These are phyloP conservation scores for Pardalotus punctatus DNA, from an alignment of 2,113 vertebrate genomes.

Conservation along the genomic window DNA sequence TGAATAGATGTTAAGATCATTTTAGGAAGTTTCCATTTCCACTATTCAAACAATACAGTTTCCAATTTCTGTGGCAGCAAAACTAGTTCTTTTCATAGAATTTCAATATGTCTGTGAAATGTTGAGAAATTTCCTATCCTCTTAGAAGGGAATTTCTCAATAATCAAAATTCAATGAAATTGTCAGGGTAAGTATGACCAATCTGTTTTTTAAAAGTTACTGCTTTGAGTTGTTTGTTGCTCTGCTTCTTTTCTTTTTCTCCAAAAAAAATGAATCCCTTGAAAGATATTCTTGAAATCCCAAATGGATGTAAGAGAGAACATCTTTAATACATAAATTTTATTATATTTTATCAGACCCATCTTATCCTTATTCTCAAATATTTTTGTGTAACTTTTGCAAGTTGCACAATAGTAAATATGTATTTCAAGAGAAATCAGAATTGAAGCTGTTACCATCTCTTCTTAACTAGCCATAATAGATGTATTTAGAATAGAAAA, in stretches of 20 bases:
- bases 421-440: neutral
- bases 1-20: constrained; percentile 50
- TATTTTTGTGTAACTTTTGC: neutral
- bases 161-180: neutral
- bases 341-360: neutral
- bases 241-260: neutral
- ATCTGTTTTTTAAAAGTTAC: neutral
- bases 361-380: neutral
- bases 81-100: neutral
- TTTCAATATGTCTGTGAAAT: neutral
- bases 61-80: constrained; percentile 54
- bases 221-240: neutral
- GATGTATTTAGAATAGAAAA: neutral
- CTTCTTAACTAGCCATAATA: neutral
- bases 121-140: neutral
- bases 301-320: neutral
- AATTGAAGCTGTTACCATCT: neutral
- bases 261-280: neutral
- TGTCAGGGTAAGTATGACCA: neutral
- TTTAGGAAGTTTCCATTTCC: constrained; percentile 6
- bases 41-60: neutral
- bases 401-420: neutral
- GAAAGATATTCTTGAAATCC: neutral
- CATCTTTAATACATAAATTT: neutral
- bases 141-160: neutral